Evolutionary conservation across 2,888 invertebrate species (phyloP).

Genomic region (Anaspis maculata): DNA sequence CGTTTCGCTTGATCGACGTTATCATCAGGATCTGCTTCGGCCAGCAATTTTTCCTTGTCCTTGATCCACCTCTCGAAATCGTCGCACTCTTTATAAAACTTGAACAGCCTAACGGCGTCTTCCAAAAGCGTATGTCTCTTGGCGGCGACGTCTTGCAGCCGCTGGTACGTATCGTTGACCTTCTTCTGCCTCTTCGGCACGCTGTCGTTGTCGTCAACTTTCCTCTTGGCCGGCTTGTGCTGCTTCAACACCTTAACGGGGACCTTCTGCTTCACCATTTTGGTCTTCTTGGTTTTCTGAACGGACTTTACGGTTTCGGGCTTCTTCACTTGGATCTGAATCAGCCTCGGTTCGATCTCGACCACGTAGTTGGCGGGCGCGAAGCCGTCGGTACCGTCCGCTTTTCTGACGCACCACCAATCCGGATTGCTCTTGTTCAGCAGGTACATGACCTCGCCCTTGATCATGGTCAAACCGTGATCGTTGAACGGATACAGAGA

Average conservation of each 20-base stretch:
- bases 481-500: conserved; percentile 86
- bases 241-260: conserved; percentile 56
- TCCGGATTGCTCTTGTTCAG: conserved; percentile 93
- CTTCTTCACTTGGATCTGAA: conserved; percentile 74
- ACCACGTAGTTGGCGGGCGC: conserved; percentile 96
- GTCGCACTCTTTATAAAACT: conserved; percentile 93
- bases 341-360: conserved; percentile 82
- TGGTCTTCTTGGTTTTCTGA: conserved; percentile 83
- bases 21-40: conserved; percentile 75
- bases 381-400: conserved; percentile 88
- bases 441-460: conserved; percentile 85
- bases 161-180: conserved; percentile 74
- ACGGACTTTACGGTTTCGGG: conserved; percentile 77
- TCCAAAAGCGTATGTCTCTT: conserved; percentile 77
- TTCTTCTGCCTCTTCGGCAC: conserved; percentile 72
- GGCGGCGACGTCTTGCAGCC: conserved; percentile 71
- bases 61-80: conserved; percentile 97
- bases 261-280: conserved; percentile 78
- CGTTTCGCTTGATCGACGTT: conserved; percentile 88
- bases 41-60: conserved; percentile 84
- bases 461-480: conserved; percentile 84
- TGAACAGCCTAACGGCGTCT: conserved; percentile 86
- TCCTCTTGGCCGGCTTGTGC: conserved; percentile 36
- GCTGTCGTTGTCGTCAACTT: conserved; percentile 57
- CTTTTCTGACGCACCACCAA: conserved; percentile 98